These are phyloP conservation scores for Sarcophaga variegata DNA, from an alignment of 2,888 invertebrate species.

Conservation along the genomic window DNA sequence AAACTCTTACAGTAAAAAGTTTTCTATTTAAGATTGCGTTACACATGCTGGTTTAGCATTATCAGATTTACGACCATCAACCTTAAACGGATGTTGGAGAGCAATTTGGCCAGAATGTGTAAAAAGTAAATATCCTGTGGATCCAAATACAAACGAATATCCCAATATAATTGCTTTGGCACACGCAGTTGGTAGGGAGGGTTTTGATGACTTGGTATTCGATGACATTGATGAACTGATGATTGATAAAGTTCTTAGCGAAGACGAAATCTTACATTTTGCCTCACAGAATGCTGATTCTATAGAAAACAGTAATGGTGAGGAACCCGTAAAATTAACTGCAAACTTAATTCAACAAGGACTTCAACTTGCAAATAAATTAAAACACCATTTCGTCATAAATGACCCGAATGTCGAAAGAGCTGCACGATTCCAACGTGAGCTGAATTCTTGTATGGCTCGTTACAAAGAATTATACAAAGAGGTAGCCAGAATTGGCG, in stretches of 20 bases:
- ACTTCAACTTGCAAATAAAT: slow-evolving; percentile 45
- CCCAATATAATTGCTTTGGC: slow-evolving; percentile 70
- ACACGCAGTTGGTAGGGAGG: slow-evolving; percentile 67
- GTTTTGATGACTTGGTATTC: slow-evolving; percentile 73
- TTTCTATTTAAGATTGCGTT: slow-evolving; percentile 65
- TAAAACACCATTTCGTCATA: slow-evolving; percentile 71
- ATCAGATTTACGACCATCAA: slow-evolving; percentile 69
- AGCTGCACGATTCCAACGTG: slow-evolving; percentile 70
- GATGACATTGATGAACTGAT: slow-evolving; percentile 72
- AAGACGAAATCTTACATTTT: slow-evolving; percentile 32
- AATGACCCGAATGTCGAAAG: slow-evolving; percentile 72
- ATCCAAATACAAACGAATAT: slow-evolving; percentile 70
- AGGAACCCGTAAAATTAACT: slow-evolving; percentile 44
- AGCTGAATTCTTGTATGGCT: slow-evolving; percentile 60
- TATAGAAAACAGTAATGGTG: slow-evolving; percentile 61
- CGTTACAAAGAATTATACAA: too few species aligned
- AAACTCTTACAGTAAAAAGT: slow-evolving; percentile 61
- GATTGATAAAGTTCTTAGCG: slow-evolving; percentile 71
- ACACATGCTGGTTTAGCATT: slow-evolving; percentile 65
- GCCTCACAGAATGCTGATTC: too few species aligned
- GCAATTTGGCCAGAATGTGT: slow-evolving; percentile 73
- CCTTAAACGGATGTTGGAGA: slow-evolving; percentile 72
- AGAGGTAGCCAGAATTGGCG: slow-evolving; percentile 49
- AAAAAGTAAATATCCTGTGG: slow-evolving; percentile 70
- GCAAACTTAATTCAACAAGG: too few species aligned